Evolutionary conservation across 1,140 invertebrate species (phyloP), one percentile per base, ranked within the genome.

Genomic region (Drosophila willistoni): DNA sequence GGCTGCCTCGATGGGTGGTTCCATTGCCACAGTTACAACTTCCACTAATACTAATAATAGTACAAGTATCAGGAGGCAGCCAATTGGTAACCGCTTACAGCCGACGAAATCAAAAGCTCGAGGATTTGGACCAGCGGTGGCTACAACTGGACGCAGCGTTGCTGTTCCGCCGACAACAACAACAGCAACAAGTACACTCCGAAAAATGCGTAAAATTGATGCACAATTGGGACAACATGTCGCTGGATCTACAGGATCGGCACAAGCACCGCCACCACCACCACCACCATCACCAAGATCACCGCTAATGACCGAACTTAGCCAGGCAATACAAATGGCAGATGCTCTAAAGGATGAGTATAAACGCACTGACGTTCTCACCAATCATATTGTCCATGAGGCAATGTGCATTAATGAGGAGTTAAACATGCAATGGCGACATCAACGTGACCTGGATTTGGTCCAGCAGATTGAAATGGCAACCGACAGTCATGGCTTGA

Each of bases 241-340:
- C 17, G 29, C 56, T 1, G 57, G 10, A 19, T 39, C 34, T 39
- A 25, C 55, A 51, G 44, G 51, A 56, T 51, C 64, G 44, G 70
- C 55, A 22, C 19, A 22, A 22, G 19, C 19, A 1, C 29, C 17
- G 17, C 22, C 65, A 7, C 29, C 12, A 19, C 68, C 68, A 5
- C 63, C 80, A n/a, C 82, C 82, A 5, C 77, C 81, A 3, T 85
- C 82, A 3, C 82, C 82, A 0, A 78, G 82, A 1, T 75, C 41
- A n/a, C 65, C 72, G 0, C 55, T 60, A 33, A 36, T 55, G 3
- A 22, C 9, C 10, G 78, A 74, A 14, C 14, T 64, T 3, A 41
- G 39, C 17, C 7, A 36, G 17, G 51, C 75, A 12, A 7, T 76
- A 33, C 17, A 69, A 7, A 13, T 19, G 29, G 34, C 65, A 9